phyloP scores from a whole-genome alignment of 2,888 invertebrate species.

The Pogonocherus hispidulus region DNA sequence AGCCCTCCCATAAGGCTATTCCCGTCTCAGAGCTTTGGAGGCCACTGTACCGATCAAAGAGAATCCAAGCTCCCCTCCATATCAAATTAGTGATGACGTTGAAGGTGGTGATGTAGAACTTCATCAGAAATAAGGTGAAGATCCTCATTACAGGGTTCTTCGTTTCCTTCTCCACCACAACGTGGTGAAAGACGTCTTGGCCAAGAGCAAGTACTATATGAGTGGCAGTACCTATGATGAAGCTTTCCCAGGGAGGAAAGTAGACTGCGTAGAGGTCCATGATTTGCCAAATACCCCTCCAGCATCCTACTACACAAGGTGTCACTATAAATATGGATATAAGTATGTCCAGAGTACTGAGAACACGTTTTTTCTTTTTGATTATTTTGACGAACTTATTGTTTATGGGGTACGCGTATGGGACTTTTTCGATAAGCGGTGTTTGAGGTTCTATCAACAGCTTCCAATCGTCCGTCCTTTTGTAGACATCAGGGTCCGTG shows the following conservation, averaged over 20 bases:
- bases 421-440: neutral
- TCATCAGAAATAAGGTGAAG: constrained; percentile 53
- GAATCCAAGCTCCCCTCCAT: constrained; percentile 72
- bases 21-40: neutral
- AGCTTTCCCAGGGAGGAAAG: constrained; percentile 71
- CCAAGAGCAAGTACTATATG: constrained; percentile 73
- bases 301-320: constrained; percentile 71
- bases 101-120: constrained; percentile 70
- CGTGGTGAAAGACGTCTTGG: constrained; percentile 67
- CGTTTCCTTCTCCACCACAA: constrained; percentile 53
- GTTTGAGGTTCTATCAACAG: constrained; percentile 1
- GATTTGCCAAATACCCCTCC: constrained; percentile 73
- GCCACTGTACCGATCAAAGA: constrained; percentile 58
- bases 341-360: constrained; percentile 65
- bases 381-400: neutral
- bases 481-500: constrained; percentile 25
- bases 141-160: constrained; percentile 37
- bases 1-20: constrained; percentile 18
- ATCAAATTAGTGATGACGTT: constrained; percentile 70
- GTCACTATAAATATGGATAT: constrained; percentile 68
- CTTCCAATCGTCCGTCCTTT: neutral
- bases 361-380: constrained; percentile 25
- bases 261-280: constrained; percentile 69
- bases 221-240: constrained; percentile 69
- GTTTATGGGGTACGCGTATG: neutral